Base-by-base conservation (phyloP, 2,113 vertebrate genomes). In the Paradoxurus hermaphroditus region DNA sequence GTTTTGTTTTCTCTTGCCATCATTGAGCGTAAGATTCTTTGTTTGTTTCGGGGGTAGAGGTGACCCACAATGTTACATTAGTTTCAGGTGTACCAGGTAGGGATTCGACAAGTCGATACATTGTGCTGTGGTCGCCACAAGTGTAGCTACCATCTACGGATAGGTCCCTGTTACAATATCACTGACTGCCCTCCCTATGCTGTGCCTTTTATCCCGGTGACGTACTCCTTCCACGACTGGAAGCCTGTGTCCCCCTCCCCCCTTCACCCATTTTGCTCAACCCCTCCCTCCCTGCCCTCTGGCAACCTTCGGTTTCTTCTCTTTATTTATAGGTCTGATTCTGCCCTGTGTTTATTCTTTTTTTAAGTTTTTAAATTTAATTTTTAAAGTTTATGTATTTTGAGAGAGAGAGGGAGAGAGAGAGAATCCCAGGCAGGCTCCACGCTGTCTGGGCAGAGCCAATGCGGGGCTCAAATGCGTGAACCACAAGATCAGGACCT, bases 101-200 rank as follows among this genome's bases (percentile, higher is more conserved):
- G 44, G 39, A 75, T 41, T 16, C 44, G 72, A 44, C 41, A 46
- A 29, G 70, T 46, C 29, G 16, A 46, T 16, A 46, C 41, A 44
- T 8, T 41, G 44, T 29, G 41, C 41, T 16, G 14, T 29, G 72
- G 4, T 75, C 41, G 13, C 68, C 68, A 18, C 41, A 1, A 41
- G 23, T 27, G 70, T 46, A 29, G 41, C 41, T 75, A 29, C 25
- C 0, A 1, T 29, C 25, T 4, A 0, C n/a, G n/a, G n/a, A n/a
- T n/a, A n/a, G n/a, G n/a, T 15, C 25, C 15, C 1, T 44, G 25
- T 16, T 8, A 31, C 4, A 29, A 29, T 29, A 75, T 75, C 27
- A 46, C 16, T 29, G 14, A 46, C 25, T 46, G 41, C 13, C 3
- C 4, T 75, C 70, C 39, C 23, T 41, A 41, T 44, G 72, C 72